phyloP scores from a whole-genome alignment of 2,113 vertebrate genomes.

The Hassar affinis region DNA sequence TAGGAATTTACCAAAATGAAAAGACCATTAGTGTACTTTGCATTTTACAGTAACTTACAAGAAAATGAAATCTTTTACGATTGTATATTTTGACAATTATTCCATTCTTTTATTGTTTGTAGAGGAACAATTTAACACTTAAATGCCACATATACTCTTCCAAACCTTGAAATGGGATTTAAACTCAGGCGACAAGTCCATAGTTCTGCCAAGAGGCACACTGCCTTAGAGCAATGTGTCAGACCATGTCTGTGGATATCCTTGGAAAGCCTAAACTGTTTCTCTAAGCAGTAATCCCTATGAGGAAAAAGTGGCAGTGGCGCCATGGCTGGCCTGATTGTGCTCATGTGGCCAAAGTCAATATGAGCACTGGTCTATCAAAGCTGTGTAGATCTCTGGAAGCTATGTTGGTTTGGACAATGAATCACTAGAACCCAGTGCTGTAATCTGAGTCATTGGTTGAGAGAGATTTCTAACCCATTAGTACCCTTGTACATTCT shows the following conservation, averaged over 20 bases:
- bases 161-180: conserved; percentile 25
- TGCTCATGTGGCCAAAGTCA: too few relatives aligned
- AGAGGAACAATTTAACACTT: conserved; percentile 17
- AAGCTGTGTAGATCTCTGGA: conserved; percentile 27
- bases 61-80: conserved; percentile 27
- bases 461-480: conserved; percentile 44
- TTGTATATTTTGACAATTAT: conserved; percentile 39
- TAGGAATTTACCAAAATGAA: conserved; percentile 11
- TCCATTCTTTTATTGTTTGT: neutral
- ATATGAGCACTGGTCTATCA: too few relatives aligned
- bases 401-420: conserved; percentile 16
- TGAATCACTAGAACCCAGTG: conserved; percentile 24
- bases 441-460: conserved; percentile 52
- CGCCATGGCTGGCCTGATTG: too few relatives aligned
- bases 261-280: too few relatives aligned
- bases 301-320: too few relatives aligned
- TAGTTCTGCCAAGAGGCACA: too few relatives aligned
- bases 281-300: too few relatives aligned
- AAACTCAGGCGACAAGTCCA: neutral
- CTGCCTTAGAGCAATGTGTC: too few relatives aligned
- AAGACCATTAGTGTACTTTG: conserved; percentile 19
- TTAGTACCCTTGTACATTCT: neutral
- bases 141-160: neutral
- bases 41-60: conserved; percentile 20
- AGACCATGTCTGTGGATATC: too few relatives aligned